phyloP scores from a whole-genome alignment of 2,888 invertebrate genomes.

The Yponomeuta evonymella region DNA sequence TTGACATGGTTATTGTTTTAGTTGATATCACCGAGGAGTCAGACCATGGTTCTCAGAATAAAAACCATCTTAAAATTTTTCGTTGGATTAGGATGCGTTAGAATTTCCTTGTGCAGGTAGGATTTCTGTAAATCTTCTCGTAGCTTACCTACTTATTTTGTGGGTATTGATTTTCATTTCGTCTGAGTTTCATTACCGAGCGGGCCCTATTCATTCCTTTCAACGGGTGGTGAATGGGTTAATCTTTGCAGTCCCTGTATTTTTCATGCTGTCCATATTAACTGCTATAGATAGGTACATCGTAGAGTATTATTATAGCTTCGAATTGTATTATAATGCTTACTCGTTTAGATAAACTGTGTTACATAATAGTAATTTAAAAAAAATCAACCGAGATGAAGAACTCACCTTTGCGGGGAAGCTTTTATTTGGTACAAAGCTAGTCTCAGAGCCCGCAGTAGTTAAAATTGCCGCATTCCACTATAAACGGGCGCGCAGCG shows the following conservation, averaged over 20 bases:
- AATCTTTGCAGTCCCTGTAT: neutral
- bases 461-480: conserved; percentile 76
- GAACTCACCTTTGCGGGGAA: conserved; percentile 18
- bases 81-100: no score
- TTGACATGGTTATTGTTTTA: no score
- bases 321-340: neutral
- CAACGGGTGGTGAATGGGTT: neutral
- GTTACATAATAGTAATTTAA: neutral
- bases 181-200: neutral
- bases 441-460: conserved; percentile 70
- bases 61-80: no score
- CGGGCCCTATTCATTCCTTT: neutral
- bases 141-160: neutral
- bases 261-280: neutral
- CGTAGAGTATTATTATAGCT: neutral
- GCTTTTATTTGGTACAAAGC: conserved; percentile 57
- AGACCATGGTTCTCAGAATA: no score
- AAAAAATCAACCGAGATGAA: neutral
- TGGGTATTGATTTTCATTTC: neutral
- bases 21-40: no score
- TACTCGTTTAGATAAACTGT: neutral
- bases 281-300: neutral
- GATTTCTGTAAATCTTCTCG: neutral
- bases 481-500: conserved; percentile 65
- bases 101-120: neutral